Base-by-base conservation (phyloP, 2,888 invertebrate genomes). In the Drosophila koepferae region DNA sequence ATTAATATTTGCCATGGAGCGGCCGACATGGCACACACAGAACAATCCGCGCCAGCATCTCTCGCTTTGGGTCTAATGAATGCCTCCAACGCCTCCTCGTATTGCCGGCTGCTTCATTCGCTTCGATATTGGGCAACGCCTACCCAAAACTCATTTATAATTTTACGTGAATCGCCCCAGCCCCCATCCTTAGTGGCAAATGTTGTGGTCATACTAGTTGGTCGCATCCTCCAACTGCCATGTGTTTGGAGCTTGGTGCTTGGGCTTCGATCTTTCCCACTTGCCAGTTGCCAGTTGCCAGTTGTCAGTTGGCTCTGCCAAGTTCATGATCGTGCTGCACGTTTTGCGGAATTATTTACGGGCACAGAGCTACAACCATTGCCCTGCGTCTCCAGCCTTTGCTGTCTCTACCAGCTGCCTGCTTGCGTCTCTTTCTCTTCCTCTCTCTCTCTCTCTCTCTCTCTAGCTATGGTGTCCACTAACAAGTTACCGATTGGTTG, bases 311-410 rank as follows among this genome's bases (percentile, higher is more conserved):
- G 69, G 63, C 62, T 74, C 63, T 63, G 70, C 63, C 71, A 78
- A 79, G 86, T 79, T 79, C 86, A 88, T 56, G 82, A 83, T 85
- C 88, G 88, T 85, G 88, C 79, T 69, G 82, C 82, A 87, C 82
- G 82, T 82, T 82, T 82, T 73, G 85, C 67, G 76, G 85, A 73
- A 78, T 82, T 82, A 87, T 87, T 82, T 84, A 81, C 88, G 79
- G 72, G 85, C 69, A 56, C 71, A 70, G 53, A 63, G 55, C 23
- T 49, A 43, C 41, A 63, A 36, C 60, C 54, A 31, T 46, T 41
- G 54, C 51, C 62, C 54, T 40, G 36, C 54, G 43, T 23, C 46
- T 44, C 18, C 10, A 3, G 3, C 59, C 9, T 4, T 10, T 7
- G 3, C 18, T 23, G 10, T 31, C 55, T 41, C 41, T 28, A 46